A percentile compares a stretch with the other conserved stretches of the same genome.
These are phyloP conservation scores for Melanaphis sacchari DNA, from an alignment of 1,140 invertebrate genomes.

Conservation along the genomic window DNA sequence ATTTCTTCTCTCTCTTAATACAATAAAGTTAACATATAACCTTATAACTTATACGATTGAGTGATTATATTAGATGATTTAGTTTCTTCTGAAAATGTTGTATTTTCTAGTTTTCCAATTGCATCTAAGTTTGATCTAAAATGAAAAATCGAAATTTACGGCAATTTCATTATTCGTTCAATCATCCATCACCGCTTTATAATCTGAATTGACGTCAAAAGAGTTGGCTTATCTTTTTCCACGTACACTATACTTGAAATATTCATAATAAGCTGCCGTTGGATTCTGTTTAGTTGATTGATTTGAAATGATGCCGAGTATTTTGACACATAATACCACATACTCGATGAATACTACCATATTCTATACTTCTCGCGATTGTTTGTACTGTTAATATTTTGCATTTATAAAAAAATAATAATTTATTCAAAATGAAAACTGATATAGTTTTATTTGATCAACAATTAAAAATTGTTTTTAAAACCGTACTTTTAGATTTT, in stretches of 20 bases:
- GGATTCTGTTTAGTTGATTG: constrained; percentile 31
- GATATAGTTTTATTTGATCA: neutral
- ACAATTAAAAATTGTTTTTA: neutral
- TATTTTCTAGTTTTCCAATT: constrained; percentile 42
- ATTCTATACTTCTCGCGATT: neutral
- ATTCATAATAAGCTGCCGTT: constrained; percentile 36
- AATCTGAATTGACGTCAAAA: constrained; percentile 49
- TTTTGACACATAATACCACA: neutral
- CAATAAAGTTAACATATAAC: neutral
- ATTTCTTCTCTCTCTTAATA: neutral
- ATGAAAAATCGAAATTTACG: constrained; percentile 32
- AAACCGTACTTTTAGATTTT: neutral
- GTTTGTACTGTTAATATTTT: neutral
- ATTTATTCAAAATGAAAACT: neutral
- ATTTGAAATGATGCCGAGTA: constrained; percentile 23
- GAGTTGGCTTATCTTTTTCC: constrained; percentile 36
- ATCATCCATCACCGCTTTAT: constrained; percentile 23
- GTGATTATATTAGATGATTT: neutral
- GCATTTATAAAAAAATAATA: neutral
- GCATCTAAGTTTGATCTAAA: neutral
- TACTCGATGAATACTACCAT: neutral
- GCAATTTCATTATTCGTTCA: constrained; percentile 33
- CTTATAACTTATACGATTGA: neutral
- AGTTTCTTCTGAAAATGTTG: neutral
- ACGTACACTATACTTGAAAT: constrained; percentile 15